phyloP scores from a whole-genome alignment of 2,113 vertebrate species.

The Ctenodactylus gundi region DNA sequence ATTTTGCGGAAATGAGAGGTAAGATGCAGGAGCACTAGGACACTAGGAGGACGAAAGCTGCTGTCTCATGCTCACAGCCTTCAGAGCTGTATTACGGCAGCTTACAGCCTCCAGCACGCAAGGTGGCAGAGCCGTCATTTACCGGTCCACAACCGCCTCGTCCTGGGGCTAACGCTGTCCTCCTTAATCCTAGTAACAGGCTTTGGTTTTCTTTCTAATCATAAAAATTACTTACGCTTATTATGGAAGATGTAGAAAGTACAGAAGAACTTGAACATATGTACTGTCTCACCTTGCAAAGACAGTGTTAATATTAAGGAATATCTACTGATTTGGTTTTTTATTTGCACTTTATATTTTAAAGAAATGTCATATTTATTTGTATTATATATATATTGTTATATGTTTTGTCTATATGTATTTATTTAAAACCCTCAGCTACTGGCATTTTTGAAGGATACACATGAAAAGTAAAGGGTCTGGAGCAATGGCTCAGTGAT shows the following conservation, averaged over 20 bases:
- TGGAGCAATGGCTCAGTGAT: too few species aligned
- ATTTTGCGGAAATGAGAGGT: slow-evolving; percentile 78
- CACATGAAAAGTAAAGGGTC: too few species aligned
- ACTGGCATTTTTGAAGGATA: neutral
- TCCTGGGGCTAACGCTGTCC: neutral
- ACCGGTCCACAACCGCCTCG: accelerated
- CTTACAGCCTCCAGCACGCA: neutral
- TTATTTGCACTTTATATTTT: neutral
- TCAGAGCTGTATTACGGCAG: accelerated
- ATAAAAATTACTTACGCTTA: neutral
- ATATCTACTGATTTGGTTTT: neutral
- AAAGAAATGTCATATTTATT: neutral
- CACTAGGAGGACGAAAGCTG: accelerated
- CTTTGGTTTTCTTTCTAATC: neutral
- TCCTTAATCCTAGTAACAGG: neutral
- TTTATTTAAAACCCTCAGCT: neutral
- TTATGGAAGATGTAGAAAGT: neutral
- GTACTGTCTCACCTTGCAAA: neutral
- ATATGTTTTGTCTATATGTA: neutral
- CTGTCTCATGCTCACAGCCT: neutral
- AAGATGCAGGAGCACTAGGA: neutral
- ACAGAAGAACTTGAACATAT: neutral
- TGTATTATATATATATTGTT: neutral
- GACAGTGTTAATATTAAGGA: neutral
- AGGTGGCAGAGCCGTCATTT: neutral